Evolutionary conservation across 2,797 vertebrate genomes (phyloP), one percentile per base, ranked within the genome.

Genomic region (Urocyon cinereoargenteus): DNA sequence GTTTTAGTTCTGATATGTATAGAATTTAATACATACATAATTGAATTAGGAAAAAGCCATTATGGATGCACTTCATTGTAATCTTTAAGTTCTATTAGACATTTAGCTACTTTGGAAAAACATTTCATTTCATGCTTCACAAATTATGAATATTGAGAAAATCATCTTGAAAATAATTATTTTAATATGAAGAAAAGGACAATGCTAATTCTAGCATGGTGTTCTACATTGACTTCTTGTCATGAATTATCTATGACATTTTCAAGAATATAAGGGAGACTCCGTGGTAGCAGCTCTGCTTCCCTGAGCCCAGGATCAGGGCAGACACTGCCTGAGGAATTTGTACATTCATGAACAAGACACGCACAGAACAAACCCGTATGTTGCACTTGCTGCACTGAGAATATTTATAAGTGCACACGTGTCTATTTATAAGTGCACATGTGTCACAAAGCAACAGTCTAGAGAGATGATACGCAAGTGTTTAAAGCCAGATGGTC

Each of bases 121-220:
- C 13, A 85, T 88, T 96, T 91, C 64, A 94, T 96, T 97, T 89
- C 62, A 92, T 92, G 73, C 51, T 88, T 79, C 70, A 66, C 36
- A 55, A 89, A 86, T 61, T 77, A 72, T 45, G 81, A 88, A 36
- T 85, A 79, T 22, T 92, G 59, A 90, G 84, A 70, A 97, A 94
- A 94, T 77, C 36, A 45, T 75, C 81, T 92, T 90, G 79, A 93
- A 95, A 85, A 31, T 87, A 40, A 90, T 90, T 55, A 83, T 82
- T 96, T 87, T 83, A 85, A 88, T 68, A n/a, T 75, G 45, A 93
- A 36, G 64, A 59, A 95, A 90, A 91, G 26, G 8, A 75, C 31
- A 36, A n/a, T 91, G 61, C 24, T 96, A 94, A 91, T 91, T 95
- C 84, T 82, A 82, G 15, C 36, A 66, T 26, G 3, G 21, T 21